A percentile compares a stretch with the other conserved stretches of the same genome.
phyloP scores from a whole-genome alignment of 1,140 invertebrate genomes.

The Pogonomyrmex barbatus region DNA sequence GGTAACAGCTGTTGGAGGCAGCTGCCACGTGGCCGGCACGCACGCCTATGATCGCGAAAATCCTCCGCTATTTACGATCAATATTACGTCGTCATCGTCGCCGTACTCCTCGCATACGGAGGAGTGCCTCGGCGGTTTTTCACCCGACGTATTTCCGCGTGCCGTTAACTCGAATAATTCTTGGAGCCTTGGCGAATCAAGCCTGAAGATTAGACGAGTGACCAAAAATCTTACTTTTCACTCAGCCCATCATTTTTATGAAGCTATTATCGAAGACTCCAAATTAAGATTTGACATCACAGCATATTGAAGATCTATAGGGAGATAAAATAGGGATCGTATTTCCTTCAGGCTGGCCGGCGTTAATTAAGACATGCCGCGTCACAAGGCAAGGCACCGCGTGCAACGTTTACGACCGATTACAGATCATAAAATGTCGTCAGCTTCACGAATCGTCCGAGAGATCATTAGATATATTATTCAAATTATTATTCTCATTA shows the following conservation, averaged over 20 bases:
- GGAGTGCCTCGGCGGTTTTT: background rate
- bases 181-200: background rate
- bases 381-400: too few species aligned
- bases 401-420: background rate
- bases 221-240: slow-evolving; percentile 30
- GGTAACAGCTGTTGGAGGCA: slow-evolving; percentile 77
- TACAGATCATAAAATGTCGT: background rate
- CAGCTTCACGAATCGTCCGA: background rate
- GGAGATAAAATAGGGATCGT: background rate
- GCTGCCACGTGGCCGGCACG: slow-evolving; percentile 76
- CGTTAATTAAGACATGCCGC: background rate
- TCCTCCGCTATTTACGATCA: slow-evolving; percentile 69
- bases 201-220: slow-evolving; percentile 2
- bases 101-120: background rate
- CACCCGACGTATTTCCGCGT: background rate
- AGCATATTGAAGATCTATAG: background rate
- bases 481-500: background rate
- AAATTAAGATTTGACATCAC: background rate
- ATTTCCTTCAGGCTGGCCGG: background rate
- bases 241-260: background rate
- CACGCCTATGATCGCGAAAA: slow-evolving; percentile 72
- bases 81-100: slow-evolving; percentile 29
- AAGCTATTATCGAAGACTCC: background rate
- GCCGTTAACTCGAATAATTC: background rate
- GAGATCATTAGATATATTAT: background rate